These are phyloP conservation scores for Phoeniculus purpureus DNA, from an alignment of 2,797 vertebrate species.

Conservation along the genomic window DNA sequence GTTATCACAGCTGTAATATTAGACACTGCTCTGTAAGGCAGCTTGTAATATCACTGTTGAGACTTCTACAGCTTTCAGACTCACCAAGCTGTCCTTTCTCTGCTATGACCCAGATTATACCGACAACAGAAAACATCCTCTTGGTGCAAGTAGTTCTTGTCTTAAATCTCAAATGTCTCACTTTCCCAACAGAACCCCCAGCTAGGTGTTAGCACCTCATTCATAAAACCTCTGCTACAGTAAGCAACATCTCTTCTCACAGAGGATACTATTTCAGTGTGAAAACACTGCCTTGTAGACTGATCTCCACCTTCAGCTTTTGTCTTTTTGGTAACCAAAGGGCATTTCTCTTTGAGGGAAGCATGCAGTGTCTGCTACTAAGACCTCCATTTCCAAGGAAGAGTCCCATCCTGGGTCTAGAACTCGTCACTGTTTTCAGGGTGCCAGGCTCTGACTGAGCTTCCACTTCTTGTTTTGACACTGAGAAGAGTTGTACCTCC, in stretches of 20 bases:
- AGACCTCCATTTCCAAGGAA: neutral
- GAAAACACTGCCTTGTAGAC: neutral
- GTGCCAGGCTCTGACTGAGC: neutral
- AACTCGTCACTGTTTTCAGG: neutral
- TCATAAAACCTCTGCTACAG: neutral
- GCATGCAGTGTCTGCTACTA: neutral
- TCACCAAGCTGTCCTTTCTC: neutral
- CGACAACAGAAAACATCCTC: neutral
- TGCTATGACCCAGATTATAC: neutral
- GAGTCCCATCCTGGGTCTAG: neutral
- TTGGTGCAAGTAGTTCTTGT: neutral
- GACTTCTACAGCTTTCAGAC: neutral
- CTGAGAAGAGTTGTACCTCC: neutral
- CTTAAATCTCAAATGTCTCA: neutral
- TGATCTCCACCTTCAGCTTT: neutral
- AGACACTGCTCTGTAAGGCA: neutral
- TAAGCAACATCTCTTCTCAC: neutral
- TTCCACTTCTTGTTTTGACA: neutral
- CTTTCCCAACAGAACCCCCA: neutral
- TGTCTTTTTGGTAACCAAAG: neutral
- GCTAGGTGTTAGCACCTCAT: neutral
- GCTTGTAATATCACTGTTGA: neutral
- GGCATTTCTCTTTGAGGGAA: neutral
- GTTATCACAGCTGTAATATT: conserved; percentile 7
- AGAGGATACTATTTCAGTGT: neutral